Base-by-base conservation (phyloP, 2,888 invertebrate genomes). In the Pachydiplax longipennis region DNA sequence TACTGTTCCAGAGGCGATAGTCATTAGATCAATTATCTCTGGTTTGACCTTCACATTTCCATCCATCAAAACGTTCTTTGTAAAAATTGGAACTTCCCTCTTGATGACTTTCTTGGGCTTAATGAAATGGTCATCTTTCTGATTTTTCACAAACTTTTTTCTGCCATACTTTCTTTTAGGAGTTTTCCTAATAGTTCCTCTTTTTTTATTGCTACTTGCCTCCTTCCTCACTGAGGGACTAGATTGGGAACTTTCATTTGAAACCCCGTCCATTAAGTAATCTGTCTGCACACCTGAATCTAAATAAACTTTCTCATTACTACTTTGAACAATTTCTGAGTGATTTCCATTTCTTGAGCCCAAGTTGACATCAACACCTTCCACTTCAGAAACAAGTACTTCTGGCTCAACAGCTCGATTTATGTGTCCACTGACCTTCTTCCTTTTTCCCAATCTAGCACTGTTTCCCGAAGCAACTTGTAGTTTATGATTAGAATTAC, bases 221-320 rank as follows among this genome's bases (percentile, higher is more conserved):
- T 35, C 53, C 18, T 53, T 53, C 8, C 3, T 53, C 18, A 53
- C 53, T 53, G 53, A 53, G 25, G 73, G 73, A 48, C 48, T 53
- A n/a, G 81, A 48, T n/a, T 35, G 37, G 22, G 40, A 87, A 31
- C 35, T n/a, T 61, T 61, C 73, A 73, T 31, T 31, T 13, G 12
- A 25, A 2, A 73, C 13, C 12, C 35, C 87, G 37, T 37, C 35
- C 12, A 61, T 22, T 37, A 65, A 22, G 37, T 61, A 35, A 61
- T 87, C 87, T 37, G 87, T 87, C 40, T 87, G 87, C 18, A 87
- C 87, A 65, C 87, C 37, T 22, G 87, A 61, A 61, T 87, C 87
- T 12, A 61, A 22, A 61, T 61, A 87, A n/a, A 61, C 10, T n/a
- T 65, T 87, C 1, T 53, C 48, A 13, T 3, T 48, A 48, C 13